Evolutionary conservation across 2,113 vertebrate genomes (phyloP), one percentile per base, ranked within the genome.

Genomic region (Heteronetta atricapilla): DNA sequence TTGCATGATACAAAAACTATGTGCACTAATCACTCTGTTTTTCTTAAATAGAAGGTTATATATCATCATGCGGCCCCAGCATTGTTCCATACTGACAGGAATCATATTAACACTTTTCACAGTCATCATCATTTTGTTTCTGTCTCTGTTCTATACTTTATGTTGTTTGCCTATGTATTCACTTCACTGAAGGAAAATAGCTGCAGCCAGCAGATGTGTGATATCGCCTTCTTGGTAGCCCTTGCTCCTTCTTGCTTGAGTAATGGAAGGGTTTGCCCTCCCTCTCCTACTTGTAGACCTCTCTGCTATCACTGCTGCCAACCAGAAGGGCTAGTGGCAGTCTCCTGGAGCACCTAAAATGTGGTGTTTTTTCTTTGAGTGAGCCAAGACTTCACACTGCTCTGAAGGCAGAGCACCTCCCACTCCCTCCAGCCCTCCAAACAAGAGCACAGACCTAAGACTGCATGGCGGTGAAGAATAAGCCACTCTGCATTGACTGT

Each of bases 331-430:
- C 19, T 34, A 75, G 36, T 13, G 40, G 76, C 36, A 18, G 10
- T 36, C 36, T 93, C 40, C 29, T 55, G 44, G 11, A 44, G 40
- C 18, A 29, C 23, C 58, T 38, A 72, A 48, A 28, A 12, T 1
- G 0, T 2, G 55, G 44, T 0, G 1, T 8, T 63, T 87, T 50
- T 67, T 60, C 31, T 89, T 11, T 34, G 60, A 46, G 19, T 0
- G 3, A 77, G 56, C n/a, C 67, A 81, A 83, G 25, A 22, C 18
- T 40, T 42, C 22, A 40, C 28, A 15, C 9, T 70, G 40, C 15
- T 36, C 63, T 59, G 36, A 59, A 33, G 80, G 25, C 14, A 63
- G 46, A 88, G 16, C 28, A 76, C 5, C 1, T 73, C 50, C 48
- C 28, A 22, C 5, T 60, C 25, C 25, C 28, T 77, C 17, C 29